Percentiles rank a stretch among this genome's conserved stretches.
These are phyloP conservation scores for Muraenolepis orangiensis DNA, from an alignment of 2,797 vertebrate genomes.

Conservation along the genomic window DNA sequence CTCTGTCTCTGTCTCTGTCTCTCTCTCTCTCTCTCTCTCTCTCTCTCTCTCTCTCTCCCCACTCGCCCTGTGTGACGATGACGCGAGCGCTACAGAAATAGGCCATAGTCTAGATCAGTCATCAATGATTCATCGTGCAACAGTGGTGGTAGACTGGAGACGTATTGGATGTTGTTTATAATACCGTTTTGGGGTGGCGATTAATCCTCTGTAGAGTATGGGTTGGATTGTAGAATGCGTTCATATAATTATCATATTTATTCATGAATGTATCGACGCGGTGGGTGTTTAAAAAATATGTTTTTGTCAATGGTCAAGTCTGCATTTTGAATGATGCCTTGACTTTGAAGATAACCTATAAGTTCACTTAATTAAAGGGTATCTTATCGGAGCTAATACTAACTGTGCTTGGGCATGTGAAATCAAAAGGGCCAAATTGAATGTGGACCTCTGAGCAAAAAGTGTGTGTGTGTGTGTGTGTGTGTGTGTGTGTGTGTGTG, in stretches of 20 bases:
- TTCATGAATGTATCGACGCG: too few species aligned
- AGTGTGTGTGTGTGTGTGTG: not conserved
- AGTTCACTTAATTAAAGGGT: not conserved
- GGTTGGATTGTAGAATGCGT: too few species aligned
- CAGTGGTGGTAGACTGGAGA: constrained; percentile 4
- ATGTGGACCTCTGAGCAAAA: not conserved
- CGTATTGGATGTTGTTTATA: constrained; percentile 13
- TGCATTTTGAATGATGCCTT: too few species aligned
- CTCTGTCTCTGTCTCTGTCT: too few species aligned
- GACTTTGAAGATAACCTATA: too few species aligned
- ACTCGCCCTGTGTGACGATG: constrained; percentile 15
- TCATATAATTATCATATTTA: too few species aligned
- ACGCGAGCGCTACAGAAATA: constrained; percentile 45
- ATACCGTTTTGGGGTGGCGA: not conserved
- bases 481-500: not conserved
- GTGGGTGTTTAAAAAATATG: too few species aligned
- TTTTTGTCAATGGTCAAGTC: too few species aligned
- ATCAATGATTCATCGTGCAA: constrained; percentile 53
- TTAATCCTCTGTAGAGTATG: not conserved
- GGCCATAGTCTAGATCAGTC: constrained; percentile 44
- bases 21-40: too few species aligned
- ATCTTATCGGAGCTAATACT: not conserved
- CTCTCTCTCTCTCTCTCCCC: not conserved
- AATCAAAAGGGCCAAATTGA: not conserved
- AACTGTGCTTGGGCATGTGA: not conserved